Conservation (phyloP, 2,888 invertebrate genomes). For the Epirrhoe alternata region DNA sequence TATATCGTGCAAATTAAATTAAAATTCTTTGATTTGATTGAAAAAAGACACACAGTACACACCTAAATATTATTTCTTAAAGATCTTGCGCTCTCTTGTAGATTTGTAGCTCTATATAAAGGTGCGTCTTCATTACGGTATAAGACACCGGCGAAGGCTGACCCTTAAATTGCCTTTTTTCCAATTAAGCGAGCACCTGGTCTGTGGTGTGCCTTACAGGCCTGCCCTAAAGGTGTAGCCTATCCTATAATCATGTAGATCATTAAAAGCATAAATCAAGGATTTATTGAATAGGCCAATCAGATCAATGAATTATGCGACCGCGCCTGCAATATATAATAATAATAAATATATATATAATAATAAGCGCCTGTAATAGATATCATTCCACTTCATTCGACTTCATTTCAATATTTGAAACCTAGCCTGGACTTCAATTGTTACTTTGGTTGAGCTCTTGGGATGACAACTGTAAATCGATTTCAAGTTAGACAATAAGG, state of each 20-base stretch:
- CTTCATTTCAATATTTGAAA: too few relatives aligned
- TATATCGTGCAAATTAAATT: neutral
- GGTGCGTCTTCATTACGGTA: constrained; percentile 54
- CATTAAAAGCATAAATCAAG: constrained; percentile 3
- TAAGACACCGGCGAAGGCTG: constrained; percentile 52
- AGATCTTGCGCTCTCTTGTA: neutral
- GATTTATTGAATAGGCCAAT: neutral
- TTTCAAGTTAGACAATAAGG: too few relatives aligned
- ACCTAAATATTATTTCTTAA: neutral
- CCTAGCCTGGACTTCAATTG: too few relatives aligned
- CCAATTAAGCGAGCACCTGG: constrained; percentile 74
- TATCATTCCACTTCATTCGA: too few relatives aligned
- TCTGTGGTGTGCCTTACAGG: constrained; percentile 54
- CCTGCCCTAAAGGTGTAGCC: constrained; percentile 51
- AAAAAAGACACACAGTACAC: neutral
- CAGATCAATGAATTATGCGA: neutral
- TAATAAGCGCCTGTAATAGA: too few relatives aligned
- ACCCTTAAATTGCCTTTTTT: constrained; percentile 68
- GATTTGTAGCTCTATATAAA: constrained; percentile 52
- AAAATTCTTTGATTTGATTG: neutral
- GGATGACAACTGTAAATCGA: too few relatives aligned
- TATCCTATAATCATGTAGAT: constrained; percentile 19
- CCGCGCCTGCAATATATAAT: too few relatives aligned
- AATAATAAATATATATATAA: too few relatives aligned
- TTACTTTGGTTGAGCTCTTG: too few relatives aligned